Evolutionary conservation across 1,140 invertebrate genomes (phyloP), one percentile per base, ranked within the genome.

Genomic region (Trachelipus rathkii): DNA sequence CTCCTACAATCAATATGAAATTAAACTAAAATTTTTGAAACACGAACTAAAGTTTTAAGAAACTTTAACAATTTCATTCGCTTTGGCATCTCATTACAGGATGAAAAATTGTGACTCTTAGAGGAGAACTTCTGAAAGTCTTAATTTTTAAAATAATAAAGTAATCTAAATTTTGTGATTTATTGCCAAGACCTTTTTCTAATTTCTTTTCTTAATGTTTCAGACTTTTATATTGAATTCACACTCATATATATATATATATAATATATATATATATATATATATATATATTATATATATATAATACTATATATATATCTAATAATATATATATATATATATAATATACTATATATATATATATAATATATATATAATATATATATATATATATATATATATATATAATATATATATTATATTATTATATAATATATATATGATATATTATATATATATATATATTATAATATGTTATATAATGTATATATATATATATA

Each of bases 61-160:
- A 76, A 69, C 43, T 43, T 15, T 23, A 33, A 23, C 45, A 45
- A 43, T 13, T 77, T 72, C 74, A 50, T 69, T 68, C 72, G 74
- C 45, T 67, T 71, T 50, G 72, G 72, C 72, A 70, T 72, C 77
- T 73, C 77, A 78, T 78, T 78, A 78, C 77, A n/a, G 71, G 67
- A 72, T 78, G 77, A 78, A 78, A 78, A 78, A 78, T 78, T 78
- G 77, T 71, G 77, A 74, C 77, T 73, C 70, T 71, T 69, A 74
- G 69, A 67, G 71, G 6, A 71, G 77, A 71, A 60, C 11, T 60
- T 60, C 8, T 19, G 50, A 60, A 60, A 60, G 50, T 60, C 50
- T 60, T 60, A 60, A 60, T 60, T 60, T 60, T 60, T 60, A 60
- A 60, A 60, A 60, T 60, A 60, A 60, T 60, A 60, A 60, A 60